Evolutionary conservation across 1,140 invertebrate genomes (phyloP).

Genomic region (Antheraea pernyi): DNA sequence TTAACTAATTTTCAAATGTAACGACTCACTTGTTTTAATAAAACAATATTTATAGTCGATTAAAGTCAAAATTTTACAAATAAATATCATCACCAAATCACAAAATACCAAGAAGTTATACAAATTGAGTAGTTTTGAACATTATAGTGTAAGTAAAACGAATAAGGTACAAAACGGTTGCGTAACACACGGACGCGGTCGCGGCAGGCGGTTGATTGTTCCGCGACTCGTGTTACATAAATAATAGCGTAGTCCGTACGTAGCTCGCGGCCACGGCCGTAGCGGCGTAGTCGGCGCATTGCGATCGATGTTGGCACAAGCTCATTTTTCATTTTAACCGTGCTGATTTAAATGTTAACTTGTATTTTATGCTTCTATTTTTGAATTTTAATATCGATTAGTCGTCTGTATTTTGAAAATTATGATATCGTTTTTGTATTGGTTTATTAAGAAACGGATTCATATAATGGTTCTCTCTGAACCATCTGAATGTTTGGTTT

Average conservation of each 20-base stretch:
- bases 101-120: no score
- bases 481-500: no score
- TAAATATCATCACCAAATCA: no score
- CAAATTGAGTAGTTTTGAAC: background rate
- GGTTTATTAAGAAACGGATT: no score
- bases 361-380: background rate
- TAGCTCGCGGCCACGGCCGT: background rate
- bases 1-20: no score
- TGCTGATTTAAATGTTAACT: background rate
- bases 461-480: no score
- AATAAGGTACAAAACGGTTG: background rate
- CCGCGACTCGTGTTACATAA: constrained; percentile 18
- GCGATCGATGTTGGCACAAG: constrained; percentile 19
- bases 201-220: constrained; percentile 18
- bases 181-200: background rate
- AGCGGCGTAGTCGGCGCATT: constrained; percentile 17
- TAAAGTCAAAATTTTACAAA: no score
- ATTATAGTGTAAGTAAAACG: background rate
- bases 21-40: no score
- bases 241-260: constrained; percentile 23
- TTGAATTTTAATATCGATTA: background rate
- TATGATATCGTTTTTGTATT: no score
- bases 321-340: constrained; percentile 15
- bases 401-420: background rate
- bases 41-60: no score